Evolutionary conservation across 2,888 invertebrate species (phyloP), one percentile per base, ranked within the genome.

Genomic region (Melieria omissa): DNA sequence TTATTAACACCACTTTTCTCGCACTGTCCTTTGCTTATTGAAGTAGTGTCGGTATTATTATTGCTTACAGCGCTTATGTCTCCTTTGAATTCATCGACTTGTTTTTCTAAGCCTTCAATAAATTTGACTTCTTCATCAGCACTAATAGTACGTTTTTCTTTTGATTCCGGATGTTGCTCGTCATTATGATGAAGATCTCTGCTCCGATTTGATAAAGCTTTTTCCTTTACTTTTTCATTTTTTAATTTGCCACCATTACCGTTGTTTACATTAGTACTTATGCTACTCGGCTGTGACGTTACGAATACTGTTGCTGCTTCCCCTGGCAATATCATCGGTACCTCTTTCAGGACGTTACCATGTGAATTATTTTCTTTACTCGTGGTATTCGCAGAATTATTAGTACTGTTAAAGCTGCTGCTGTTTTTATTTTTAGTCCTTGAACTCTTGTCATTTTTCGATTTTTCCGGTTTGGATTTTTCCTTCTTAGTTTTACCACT

Each of bases 381-480:
- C 54, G 66, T 78, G 74, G 73, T 65, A 71, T 66, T 80, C 54
- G 75, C 71, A 76, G 74, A 73, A 61, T 52, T 68, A 65, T 71
- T 78, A 62, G 82, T 86, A 74, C 84, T 83, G 66, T 74, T 74
- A 44, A 74, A 76, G 60, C 86, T 74, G 73, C 42, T 75, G 69
- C 44, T 73, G 60, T 70, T 71, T 64, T 74, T 78, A 61, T 88
- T 88, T 82, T 86, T 87, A 82, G 88, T 86, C 83, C 88, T 88
- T 79, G 87, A 78, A 67, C 79, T 80, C 69, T 76, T 78, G n/a
- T 82, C 89, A 86, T 89, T 89, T 83, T 86, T 88, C 77, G 85
- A 86, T 84, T 89, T 89, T 86, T 87, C 89, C 83, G 87, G 88
- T 76, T 84, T 83, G 42, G 76, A 65, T 65, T 84, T 85, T 47